A percentile compares a stretch with the other conserved stretches of the same genome.
Conservation (phyloP, 1,140 invertebrate genomes). For the Caenorhabditis latens region DNA sequence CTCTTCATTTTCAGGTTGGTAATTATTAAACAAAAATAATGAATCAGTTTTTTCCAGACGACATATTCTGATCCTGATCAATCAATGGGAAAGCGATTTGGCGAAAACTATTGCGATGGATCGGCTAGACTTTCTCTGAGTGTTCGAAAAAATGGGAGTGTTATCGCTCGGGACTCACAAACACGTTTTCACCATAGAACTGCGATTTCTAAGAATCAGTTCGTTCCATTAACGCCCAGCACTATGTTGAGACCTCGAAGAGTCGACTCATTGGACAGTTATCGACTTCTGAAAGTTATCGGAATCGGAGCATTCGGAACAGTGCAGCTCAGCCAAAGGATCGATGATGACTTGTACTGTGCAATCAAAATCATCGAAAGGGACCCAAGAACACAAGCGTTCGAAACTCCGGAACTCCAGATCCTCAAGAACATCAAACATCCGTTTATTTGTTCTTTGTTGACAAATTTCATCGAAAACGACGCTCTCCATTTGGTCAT, state of each 20-base stretch:
- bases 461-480: neutral
- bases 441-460: conserved; percentile 3
- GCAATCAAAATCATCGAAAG: conserved; percentile 4
- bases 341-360: neutral
- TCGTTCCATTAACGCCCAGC: neutral
- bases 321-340: neutral
- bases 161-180: neutral
- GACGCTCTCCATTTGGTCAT: neutral
- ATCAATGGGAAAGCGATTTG: neutral
- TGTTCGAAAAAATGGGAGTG: neutral
- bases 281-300: neutral
- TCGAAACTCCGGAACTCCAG: neutral
- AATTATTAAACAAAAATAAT: too few species aligned
- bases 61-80: conserved; percentile 33
- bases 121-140: neutral
- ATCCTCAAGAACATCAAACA: neutral
- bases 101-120: neutral
- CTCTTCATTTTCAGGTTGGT: conserved; percentile 1
- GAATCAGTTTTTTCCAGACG: neutral
- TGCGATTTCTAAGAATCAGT: neutral
- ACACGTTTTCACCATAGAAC: neutral
- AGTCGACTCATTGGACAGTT: conserved; percentile 7
- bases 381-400: neutral
- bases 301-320: conserved; percentile 15
- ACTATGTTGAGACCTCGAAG: neutral